phyloP scores from a whole-genome alignment of 2,888 invertebrate species.

The Alloplasta piceator region DNA sequence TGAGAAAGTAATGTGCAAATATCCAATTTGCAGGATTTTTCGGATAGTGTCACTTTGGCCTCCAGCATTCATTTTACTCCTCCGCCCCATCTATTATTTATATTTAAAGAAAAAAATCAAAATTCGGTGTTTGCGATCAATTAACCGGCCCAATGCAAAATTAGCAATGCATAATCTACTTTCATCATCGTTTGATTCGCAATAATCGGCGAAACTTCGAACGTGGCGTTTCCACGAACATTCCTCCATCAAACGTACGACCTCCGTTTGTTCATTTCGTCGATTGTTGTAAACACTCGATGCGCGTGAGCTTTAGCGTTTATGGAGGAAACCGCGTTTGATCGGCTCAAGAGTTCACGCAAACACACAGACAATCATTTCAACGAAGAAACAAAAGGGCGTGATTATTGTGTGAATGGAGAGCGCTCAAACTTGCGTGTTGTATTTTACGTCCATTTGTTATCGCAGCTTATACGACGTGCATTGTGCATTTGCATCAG shows the following conservation, averaged over 20 bases:
- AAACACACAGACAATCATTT: neutral
- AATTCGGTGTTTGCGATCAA: too few species aligned
- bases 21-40: too few species aligned
- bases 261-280: conserved; percentile 49
- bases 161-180: conserved; percentile 24
- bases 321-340: conserved; percentile 49
- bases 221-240: neutral
- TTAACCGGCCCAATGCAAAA: too few species aligned
- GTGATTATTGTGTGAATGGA: neutral
- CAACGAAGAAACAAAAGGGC: conserved; percentile 27
- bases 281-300: conserved; percentile 52
- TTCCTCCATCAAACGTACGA: neutral
- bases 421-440: neutral
- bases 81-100: too few species aligned
- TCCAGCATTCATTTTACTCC: too few species aligned
- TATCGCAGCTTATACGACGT: neutral
- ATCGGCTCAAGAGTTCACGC: conserved; percentile 31
- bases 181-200: neutral
- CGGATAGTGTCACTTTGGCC: too few species aligned
- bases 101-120: too few species aligned
- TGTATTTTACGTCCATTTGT: conserved; percentile 14
- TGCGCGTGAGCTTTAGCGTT: too few species aligned
- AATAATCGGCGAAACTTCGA: conserved; percentile 4
- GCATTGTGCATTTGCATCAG: neutral
- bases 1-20: too few species aligned